Conservation (phyloP, 2,888 invertebrate species). For the Rotaria macrura region DNA sequence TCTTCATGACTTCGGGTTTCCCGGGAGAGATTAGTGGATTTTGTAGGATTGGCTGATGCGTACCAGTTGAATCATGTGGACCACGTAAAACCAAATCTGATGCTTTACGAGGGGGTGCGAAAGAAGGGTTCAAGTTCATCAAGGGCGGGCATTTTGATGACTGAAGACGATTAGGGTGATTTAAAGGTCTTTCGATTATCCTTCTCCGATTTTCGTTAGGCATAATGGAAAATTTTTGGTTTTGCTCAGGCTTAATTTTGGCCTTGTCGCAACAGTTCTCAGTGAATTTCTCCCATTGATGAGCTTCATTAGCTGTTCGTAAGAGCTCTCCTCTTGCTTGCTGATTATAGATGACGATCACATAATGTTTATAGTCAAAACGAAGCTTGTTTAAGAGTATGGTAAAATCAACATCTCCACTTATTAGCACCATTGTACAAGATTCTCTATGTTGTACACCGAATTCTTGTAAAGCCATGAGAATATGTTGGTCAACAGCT, state of each 20-base stretch:
- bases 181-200: no score
- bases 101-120: no score
- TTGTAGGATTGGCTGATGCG: no score
- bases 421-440: not conserved
- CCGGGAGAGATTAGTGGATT: no score
- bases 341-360: not conserved
- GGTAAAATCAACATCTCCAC: not conserved
- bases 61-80: no score
- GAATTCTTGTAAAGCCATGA: not conserved
- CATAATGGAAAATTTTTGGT: no score
- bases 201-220: no score
- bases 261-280: not conserved
- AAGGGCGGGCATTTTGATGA: no score
- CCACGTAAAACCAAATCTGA: not conserved
- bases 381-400: not conserved
- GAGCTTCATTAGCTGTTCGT: not conserved
- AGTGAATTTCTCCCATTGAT: not conserved
- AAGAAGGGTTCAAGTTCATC: no score
- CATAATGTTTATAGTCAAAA: not conserved
- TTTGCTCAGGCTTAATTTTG: no score
- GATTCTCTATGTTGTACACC: not conserved
- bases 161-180: no score
- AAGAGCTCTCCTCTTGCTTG: not conserved
- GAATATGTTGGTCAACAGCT: not conserved
- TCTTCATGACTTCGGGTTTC: no score